Evolutionary conservation across 2,797 vertebrate genomes (phyloP), one percentile per base, ranked within the genome.

Genomic region (Monodelphis domestica): DNA sequence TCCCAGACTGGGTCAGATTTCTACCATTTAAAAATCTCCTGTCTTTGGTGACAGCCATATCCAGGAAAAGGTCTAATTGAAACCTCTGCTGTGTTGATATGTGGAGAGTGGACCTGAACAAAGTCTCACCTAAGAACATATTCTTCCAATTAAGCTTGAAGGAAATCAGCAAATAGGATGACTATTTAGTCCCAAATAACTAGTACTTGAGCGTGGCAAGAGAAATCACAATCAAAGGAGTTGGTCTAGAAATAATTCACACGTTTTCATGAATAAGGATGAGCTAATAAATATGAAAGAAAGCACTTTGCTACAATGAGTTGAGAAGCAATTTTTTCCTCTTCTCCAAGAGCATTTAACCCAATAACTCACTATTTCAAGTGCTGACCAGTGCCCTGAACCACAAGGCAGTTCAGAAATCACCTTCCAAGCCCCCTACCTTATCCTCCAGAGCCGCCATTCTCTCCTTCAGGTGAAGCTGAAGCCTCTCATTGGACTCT

Each of bases 401-500:
- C 17, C 6, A 0, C 11, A 10, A 1, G 15, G 38, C 0, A 5
- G 28, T 56, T 2, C 4, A 10, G 0, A 53, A 0, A 52, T 0
- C 33, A 2, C n/a, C 38, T 54, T 17, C 87, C 5, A 9, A 11
- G 0, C 2, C 26, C 0, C 96, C 4, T 97, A 99, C 99, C 99
- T 99, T 99, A 52, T 99, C 99, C 98, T 99, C 99, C 97, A 99
- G 98, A 0, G 99, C 99, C 15, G 99, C 99, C 99, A 99, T 99
- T 89, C 99, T 98, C 98, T 99, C 99, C 96, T 99, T 99, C 30
- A 99, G 99, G 95, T 99, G 99, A 54, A 99, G 99, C 97, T 99
- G 99, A 21, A 99, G 99, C 96, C 99, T 98, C 98, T 99, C 99
- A 6, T 99, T 99, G 87, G 99, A 99, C 96, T 99, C 99, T 0